These are phyloP conservation scores for Catalaphyllia jardinei DNA, from an alignment of 64 coral and sea anemone species.

Conservation along the genomic window DNA sequence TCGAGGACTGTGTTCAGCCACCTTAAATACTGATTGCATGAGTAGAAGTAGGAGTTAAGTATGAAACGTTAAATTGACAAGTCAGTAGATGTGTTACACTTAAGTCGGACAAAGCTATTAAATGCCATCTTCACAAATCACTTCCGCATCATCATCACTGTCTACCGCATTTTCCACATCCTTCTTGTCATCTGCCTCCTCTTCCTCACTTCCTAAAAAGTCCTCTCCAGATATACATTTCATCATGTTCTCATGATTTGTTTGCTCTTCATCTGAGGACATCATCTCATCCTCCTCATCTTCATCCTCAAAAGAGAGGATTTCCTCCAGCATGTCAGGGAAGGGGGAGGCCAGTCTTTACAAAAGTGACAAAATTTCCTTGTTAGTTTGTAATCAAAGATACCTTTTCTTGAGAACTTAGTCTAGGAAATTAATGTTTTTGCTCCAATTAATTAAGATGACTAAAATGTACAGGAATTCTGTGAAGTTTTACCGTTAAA, in stretches of 20 bases:
- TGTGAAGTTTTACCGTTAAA: no score
- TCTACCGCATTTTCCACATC: no score
- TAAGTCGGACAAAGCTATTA: no score
- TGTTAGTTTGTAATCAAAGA: not conserved
- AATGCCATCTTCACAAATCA: no score
- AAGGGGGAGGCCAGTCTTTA: slow-evolving; percentile 6
- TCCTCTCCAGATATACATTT: not conserved
- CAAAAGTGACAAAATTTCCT: not conserved
- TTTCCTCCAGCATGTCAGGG: not conserved
- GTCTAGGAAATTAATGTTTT: not conserved
- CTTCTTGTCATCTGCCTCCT: not conserved
- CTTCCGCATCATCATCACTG: no score
- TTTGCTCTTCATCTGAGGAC: not conserved
- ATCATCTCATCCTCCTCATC: slow-evolving; percentile 19
- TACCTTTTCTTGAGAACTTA: no score
- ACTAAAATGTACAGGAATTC: no score
- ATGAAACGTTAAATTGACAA: no score
- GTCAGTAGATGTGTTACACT: not conserved
- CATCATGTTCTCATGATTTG: not conserved
- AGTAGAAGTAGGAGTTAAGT: no score
- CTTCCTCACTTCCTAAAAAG: not conserved
- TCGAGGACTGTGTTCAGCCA: no score
- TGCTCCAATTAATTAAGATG: not conserved
- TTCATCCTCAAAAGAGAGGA: no score
- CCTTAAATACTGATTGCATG: no score